Evolutionary conservation across 92 coral and sea anemone species (phyloP).

Genomic region (Chrysogorgia sp.): DNA sequence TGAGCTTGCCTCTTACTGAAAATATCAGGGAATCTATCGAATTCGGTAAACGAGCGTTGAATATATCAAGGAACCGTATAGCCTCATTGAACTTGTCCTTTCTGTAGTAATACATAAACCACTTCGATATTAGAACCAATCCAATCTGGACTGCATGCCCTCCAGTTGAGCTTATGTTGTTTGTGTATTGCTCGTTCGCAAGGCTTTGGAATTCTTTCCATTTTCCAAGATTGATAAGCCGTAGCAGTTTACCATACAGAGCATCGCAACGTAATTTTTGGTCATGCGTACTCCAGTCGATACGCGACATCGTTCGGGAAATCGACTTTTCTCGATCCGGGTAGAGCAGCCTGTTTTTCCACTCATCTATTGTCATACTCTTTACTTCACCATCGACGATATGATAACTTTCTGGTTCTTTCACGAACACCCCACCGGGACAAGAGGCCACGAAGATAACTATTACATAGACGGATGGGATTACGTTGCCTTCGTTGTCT

Average conservation of each 20-base stretch:
- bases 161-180: not conserved
- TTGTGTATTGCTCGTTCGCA: not conserved
- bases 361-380: not conserved
- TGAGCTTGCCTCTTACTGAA: constrained; percentile 22
- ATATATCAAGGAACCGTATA: not conserved
- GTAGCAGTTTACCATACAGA: not conserved
- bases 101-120: constrained; percentile 46
- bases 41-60: not conserved
- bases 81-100: constrained; percentile 29
- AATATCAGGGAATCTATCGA: constrained; percentile 40
- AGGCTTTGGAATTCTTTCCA: constrained; percentile 5
- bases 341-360: not conserved
- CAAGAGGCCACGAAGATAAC: constrained; percentile 37
- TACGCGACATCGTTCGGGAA: not conserved
- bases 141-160: constrained; percentile 7
- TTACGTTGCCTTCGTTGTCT: not conserved
- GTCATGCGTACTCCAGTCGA: constrained; percentile 16
- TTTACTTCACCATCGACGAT: constrained; percentile 30
- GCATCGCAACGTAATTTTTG: not conserved
- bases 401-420: constrained; percentile 36
- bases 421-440: constrained; percentile 37
- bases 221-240: not conserved
- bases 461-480: constrained; percentile 24
- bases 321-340: constrained; percentile 32
- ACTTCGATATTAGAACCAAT: constrained; percentile 39